Base-by-base conservation (phyloP, 2,113 vertebrate species). In the Cygnus atratus region DNA sequence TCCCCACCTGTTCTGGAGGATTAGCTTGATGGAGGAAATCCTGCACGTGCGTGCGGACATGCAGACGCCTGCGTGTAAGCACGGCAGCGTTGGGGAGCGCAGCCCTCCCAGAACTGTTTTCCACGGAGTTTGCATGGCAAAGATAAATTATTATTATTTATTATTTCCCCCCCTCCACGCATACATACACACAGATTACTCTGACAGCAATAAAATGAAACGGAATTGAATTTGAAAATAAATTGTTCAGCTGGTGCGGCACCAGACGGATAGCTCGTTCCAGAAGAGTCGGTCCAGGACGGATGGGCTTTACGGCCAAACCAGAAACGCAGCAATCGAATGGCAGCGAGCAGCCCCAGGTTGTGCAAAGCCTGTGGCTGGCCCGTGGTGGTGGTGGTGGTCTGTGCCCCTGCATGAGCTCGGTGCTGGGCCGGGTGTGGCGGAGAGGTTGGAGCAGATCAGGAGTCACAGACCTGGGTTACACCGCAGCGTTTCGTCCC, bases 141-240 rank as follows among this genome's bases (percentile, higher is more conserved):
- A 61, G 48, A 10, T 25, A 26, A 55, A 65, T 54, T 35, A 21
- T 54, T 72, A 20, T 24, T 37, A 68, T 20, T 71, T 39, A 57
- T 31, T 35, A 31, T 52, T 35, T 41, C 31, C 54, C 39, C 44
- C 9, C 24, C 33, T 41, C 61, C 72, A 39, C 3, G 0, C 29
- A 3, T 50, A 35, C 46, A 65, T 80, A 46, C 29, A 3, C 48
- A 33, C 52, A 68, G 83, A 50, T 91, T 78, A 58, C 84, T 96
- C 88, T 90, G 91, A 83, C 88, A 90, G 87, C 87, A 77, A 58
- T 90, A 79, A 96, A 96, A 93, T 29, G 76, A 43, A 17, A 48
- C 17, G 24, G 85, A 92, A 90, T 84, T 66, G 55, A 86, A 91
- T 92, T 87, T 81, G 82, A 46, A 74, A 81, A 65, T 18, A 77